Evolutionary conservation across 2,888 invertebrate genomes (phyloP).

Genomic region (Anagyrus pseudococci): DNA sequence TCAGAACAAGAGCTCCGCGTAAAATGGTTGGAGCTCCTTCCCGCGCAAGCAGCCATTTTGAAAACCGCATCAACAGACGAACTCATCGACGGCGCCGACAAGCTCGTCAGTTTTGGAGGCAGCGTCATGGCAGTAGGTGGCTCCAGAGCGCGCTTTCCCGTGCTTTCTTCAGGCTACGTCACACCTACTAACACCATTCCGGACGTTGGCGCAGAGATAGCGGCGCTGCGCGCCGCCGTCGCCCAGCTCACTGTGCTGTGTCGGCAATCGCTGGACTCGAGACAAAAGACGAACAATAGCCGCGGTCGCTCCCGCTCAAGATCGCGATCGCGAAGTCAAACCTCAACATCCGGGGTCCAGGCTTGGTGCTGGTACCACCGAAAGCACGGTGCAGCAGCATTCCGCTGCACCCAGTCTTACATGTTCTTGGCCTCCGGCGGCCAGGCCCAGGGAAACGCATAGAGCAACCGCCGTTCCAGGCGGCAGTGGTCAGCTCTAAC

Average conservation of each 20-base stretch:
- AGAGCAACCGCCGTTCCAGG: neutral
- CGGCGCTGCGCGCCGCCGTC: no score
- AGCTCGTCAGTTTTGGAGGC: neutral
- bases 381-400: neutral
- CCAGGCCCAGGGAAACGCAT: neutral
- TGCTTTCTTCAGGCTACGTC: no score
- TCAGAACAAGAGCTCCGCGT: neutral
- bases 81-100: neutral
- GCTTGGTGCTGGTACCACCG: neutral
- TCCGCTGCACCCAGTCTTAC: no score
- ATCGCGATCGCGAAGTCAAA: no score
- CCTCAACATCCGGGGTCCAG: neutral
- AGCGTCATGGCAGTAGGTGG: neutral
- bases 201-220: no score
- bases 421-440: neutral
- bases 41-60: neutral
- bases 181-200: no score
- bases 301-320: no score
- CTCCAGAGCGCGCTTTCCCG: neutral
- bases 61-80: neutral
- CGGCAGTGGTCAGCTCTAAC: neutral
- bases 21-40: neutral
- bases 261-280: no score
- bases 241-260: no score
- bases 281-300: no score